Evolutionary conservation across 2,113 vertebrate genomes (phyloP), one percentile per base, ranked within the genome.

Genomic region (Oreotragus oreotragus): DNA sequence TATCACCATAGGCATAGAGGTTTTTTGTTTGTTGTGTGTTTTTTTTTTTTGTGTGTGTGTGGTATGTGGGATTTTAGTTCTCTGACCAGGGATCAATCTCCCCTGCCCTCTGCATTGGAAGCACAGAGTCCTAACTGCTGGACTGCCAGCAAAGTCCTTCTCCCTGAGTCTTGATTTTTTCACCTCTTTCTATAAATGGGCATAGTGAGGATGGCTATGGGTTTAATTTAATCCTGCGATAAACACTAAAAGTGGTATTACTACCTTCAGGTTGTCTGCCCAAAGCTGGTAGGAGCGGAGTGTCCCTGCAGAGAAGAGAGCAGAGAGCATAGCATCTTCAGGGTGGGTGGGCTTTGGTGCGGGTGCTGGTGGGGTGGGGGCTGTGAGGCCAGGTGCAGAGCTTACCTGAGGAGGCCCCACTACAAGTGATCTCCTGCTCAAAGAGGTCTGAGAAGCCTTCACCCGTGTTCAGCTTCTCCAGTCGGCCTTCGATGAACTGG

Each of bases 191-290:
- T n/a, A 14, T 88, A 80, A 76, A 73, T n/a, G 30, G 81, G 27
- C 1, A 8, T 16, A 57, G 13, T 30, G 70, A 27, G 28, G 15
- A 17, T 16, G 49, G 23, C 21, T 33, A 21, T 15, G 39, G 45
- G 33, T 55, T 73, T 64, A 73, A 83, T 27, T 57, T 55, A 73
- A 91, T 36, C 28, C 79, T 5, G 5, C 2, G 55, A 83, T 62
- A 28, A 88, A 19, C 30, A 16, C 7, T 28, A 30, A 23, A 70
- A n/a, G 3, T 2, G 47, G 27, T 84, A 19, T 57, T 13, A 1
- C 97, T 98, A 99, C 99, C 99, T 99, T 99, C 64, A 99, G 97
- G 96, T 99, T 99, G 76, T 99, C 99, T n/a, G 99, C 99, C 98
- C 99, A 98, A 91, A 99, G 99, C 96, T 99, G 99, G 94, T 99